Evolutionary conservation across 2,888 invertebrate species (phyloP), one percentile per base, ranked within the genome.

Genomic region (Calameuta idolon): DNA sequence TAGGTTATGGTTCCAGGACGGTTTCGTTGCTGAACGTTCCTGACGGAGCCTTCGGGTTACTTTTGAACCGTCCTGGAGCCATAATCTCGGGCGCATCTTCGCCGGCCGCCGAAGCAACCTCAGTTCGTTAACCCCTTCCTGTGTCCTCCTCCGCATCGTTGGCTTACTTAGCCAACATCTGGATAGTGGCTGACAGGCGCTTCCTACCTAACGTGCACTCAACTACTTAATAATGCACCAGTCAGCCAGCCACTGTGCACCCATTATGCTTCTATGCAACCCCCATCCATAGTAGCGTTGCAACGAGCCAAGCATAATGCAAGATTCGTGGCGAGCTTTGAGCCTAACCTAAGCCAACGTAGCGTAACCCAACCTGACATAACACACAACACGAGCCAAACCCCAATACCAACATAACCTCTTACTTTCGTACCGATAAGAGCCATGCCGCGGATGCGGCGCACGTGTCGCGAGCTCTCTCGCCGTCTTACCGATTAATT

Each of bases 171-270:
- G 35, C 30, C 74, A 33, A 34, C 74, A 34, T 74, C 74, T 35
- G 89, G 83, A 88, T 89, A 82, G 86, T 87, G 84, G 83, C 87
- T 86, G 88, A 89, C 88, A 85, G 23, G 88, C 88, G 87, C 89
- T 88, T 88, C 85, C 86, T 85, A 81, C 85, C 84, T 86, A 88
- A 88, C 88, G 88, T 86, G 88, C 87, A 87, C 88, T 88, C 88
- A 87, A 89, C 88, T 89, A 89, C 88, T 88, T 88, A 88, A 88
- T 88, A 88, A 88, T 88, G 89, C 87, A 88, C 87, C 87, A 88
- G 89, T 87, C 89, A 85, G 85, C 86, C 85, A 83, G 88, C 88
- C 89, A 86, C 89, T 86, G 85, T 85, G 85, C 86, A 83, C 85
- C 88, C 87, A 88, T 89, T 88, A 88, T 86, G 87, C 85, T 85